Evolutionary conservation across 2,113 vertebrate genomes (phyloP).

Genomic region (Callipepla squamata): DNA sequence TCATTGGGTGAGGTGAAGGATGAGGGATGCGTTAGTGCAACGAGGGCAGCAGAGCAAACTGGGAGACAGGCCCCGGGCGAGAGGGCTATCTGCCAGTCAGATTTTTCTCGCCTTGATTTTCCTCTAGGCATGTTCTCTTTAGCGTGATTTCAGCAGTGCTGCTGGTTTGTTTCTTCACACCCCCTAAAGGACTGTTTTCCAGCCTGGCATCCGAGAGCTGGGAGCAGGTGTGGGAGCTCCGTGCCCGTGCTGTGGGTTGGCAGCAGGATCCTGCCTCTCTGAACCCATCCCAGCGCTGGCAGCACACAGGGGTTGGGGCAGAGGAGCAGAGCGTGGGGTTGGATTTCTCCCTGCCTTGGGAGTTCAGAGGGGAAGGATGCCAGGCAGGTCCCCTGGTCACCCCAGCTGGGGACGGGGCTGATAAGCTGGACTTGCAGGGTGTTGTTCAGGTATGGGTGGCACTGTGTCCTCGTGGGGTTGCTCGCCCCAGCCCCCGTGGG

Average conservation of each 20-base stretch:
- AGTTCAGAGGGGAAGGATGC: not conserved
- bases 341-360: not conserved
- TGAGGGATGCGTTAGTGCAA: not conserved
- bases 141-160: not conserved
- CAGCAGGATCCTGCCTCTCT: not conserved
- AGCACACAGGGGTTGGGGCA: not conserved
- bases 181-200: slow-evolving; percentile 67
- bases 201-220: not conserved
- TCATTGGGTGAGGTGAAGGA: not conserved
- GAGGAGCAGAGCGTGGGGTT: not conserved
- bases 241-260: not conserved
- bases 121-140: slow-evolving; percentile 58
- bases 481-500: not conserved
- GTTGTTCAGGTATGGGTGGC: not conserved
- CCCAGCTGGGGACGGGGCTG: not conserved
- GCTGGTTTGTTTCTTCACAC: not conserved
- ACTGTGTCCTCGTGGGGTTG: not conserved
- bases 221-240: slow-evolving; percentile 3
- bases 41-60: slow-evolving; percentile 42
- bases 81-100: slow-evolving; percentile 62
- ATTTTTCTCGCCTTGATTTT: slow-evolving; percentile 53
- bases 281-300: not conserved
- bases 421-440: not conserved
- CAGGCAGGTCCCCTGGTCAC: not conserved
- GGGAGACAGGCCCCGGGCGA: not conserved